Percentiles rank a stretch among this genome's conserved stretches.
These are phyloP conservation scores for Calypte anna DNA, from an alignment of 2,113 vertebrate species.

Conservation along the genomic window DNA sequence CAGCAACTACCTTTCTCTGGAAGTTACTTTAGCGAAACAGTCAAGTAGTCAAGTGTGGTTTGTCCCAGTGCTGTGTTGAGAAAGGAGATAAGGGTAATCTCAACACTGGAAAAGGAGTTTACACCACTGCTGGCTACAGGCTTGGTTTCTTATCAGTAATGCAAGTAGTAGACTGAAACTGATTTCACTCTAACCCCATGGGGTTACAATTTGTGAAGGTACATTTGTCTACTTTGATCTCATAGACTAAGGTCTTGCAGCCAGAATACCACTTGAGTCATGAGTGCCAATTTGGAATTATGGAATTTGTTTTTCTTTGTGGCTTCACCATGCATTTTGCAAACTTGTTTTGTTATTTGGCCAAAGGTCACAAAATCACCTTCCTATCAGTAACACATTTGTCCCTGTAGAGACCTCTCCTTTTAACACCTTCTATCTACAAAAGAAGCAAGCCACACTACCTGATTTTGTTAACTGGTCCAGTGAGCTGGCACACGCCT, in stretches of 20 bases:
- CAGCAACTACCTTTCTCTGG: not conserved
- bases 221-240: not conserved
- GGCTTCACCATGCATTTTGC: not conserved
- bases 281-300: not conserved
- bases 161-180: not conserved
- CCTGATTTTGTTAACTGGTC: not conserved
- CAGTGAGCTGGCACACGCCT: not conserved
- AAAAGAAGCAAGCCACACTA: not conserved
- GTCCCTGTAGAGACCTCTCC: not conserved
- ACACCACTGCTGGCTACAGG: fast-evolving
- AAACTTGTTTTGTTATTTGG: not conserved
- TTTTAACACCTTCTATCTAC: not conserved
- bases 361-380: not conserved
- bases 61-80: not conserved
- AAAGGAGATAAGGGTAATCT: constrained; percentile 27
- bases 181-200: not conserved
- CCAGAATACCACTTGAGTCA: not conserved
- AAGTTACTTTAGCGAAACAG: not conserved
- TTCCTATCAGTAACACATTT: not conserved
- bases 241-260: not conserved
- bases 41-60: not conserved
- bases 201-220: not conserved
- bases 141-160: not conserved
- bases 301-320: not conserved
- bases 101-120: not conserved